Conservation (phyloP, 2,113 vertebrate species). For the Calyptommatus sinebrachiatus region DNA sequence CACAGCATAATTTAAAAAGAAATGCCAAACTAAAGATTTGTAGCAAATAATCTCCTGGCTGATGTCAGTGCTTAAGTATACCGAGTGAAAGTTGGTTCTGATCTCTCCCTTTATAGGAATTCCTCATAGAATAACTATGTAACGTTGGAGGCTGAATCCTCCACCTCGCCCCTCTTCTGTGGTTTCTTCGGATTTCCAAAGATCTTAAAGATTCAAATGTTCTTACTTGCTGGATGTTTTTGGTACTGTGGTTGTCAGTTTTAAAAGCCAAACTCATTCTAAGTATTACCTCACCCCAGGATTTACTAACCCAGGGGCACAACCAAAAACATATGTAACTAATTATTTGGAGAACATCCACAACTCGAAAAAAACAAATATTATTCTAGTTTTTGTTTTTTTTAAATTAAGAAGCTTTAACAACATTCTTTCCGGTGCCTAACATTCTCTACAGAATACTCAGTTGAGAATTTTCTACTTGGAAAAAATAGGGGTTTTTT, state of each 20-base stretch:
- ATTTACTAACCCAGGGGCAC: slow-evolving; percentile 64
- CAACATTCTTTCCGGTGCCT: slow-evolving; percentile 45
- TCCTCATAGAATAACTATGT: slow-evolving; percentile 31
- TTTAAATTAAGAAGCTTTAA: slow-evolving; percentile 35
- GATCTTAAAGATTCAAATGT: slow-evolving; percentile 44
- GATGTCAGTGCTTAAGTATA: background rate
- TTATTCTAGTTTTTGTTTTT: background rate
- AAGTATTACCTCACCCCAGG: slow-evolving; percentile 69
- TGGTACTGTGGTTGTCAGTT: slow-evolving; percentile 57
- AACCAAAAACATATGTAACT: slow-evolving; percentile 66
- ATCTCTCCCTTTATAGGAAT: slow-evolving; percentile 27
- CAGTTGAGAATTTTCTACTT: slow-evolving; percentile 35
- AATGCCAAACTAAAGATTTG: background rate
- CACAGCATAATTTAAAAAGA: background rate
- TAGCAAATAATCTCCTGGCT: background rate
- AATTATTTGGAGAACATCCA: slow-evolving; percentile 65
- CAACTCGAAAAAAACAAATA: slow-evolving; percentile 53
- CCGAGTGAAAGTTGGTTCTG: slow-evolving; percentile 36
- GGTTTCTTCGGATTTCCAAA: slow-evolving; percentile 49
- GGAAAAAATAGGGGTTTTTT: slow-evolving; percentile 39
- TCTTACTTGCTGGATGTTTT: slow-evolving; percentile 58
- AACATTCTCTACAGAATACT: background rate
- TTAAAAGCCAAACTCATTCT: slow-evolving; percentile 67
- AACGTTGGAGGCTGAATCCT: slow-evolving; percentile 35
- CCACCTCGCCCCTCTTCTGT: slow-evolving; percentile 19